phyloP scores from a whole-genome alignment of 2,888 invertebrate genomes.

The Watsonalla binaria region DNA sequence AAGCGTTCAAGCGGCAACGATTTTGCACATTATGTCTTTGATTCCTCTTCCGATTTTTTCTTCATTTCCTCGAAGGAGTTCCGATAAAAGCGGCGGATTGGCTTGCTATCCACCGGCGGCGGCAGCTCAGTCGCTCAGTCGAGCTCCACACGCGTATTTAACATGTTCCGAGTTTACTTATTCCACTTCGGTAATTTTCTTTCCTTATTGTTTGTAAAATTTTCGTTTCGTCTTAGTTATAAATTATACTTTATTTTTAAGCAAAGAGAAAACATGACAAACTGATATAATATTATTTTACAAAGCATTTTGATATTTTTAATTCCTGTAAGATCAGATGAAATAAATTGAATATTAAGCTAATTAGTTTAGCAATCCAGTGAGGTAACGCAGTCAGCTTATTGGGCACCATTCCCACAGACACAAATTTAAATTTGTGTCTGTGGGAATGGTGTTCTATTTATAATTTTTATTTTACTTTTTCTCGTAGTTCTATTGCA shows the following conservation, averaged over 20 bases:
- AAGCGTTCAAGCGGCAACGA: slow-evolving; percentile 28
- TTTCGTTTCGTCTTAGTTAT: slow-evolving; percentile 29
- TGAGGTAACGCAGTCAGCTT: too few species aligned
- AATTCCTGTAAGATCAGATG: too few species aligned
- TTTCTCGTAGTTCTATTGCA: too few species aligned
- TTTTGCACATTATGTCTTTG: slow-evolving; percentile 35
- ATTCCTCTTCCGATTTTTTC: slow-evolving; percentile 30
- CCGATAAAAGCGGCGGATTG: slow-evolving; percentile 37
- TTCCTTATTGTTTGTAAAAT: slow-evolving; percentile 43
- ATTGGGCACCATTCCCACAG: too few species aligned
- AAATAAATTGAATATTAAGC: too few species aligned
- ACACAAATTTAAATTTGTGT: too few species aligned
- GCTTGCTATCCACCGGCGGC: slow-evolving; percentile 36
- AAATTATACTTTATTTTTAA: slow-evolving; percentile 6
- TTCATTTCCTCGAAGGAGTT: slow-evolving; percentile 47
- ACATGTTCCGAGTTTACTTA: slow-evolving; percentile 64
- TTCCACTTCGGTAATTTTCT: slow-evolving; percentile 55
- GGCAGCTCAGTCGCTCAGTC: slow-evolving; percentile 41
- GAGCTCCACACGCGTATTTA: slow-evolving; percentile 50
- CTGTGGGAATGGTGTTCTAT: too few species aligned
- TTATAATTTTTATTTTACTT: too few species aligned
- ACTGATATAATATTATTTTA: too few species aligned
- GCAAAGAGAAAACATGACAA: neutral
- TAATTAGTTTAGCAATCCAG: too few species aligned
- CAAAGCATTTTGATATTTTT: too few species aligned